Percentiles rank a stretch among this genome's conserved stretches.
phyloP scores from a whole-genome alignment of 2,113 vertebrate species.

The Terrapene triunguis region DNA sequence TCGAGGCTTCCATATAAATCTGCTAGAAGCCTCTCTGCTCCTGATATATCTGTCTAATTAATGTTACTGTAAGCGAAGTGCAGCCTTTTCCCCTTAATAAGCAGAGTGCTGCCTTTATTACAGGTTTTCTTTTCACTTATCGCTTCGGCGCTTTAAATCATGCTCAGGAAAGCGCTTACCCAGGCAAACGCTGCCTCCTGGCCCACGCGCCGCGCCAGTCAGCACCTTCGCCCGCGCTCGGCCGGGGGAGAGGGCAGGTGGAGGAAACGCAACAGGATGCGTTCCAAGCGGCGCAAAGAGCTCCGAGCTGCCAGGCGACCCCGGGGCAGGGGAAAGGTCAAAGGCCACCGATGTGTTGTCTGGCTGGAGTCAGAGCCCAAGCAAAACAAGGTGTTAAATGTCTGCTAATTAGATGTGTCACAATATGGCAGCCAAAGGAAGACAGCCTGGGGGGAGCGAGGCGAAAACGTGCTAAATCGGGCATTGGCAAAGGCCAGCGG shows the following conservation, averaged over 20 bases:
- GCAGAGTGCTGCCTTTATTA: constrained; percentile 88
- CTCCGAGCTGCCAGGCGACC: constrained; percentile 46
- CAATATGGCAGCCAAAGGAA: constrained; percentile 54
- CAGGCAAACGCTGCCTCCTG: constrained; percentile 70
- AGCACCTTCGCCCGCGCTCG: constrained; percentile 21
- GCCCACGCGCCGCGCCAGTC: constrained; percentile 44
- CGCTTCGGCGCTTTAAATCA: constrained; percentile 83
- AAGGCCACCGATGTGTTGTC: constrained; percentile 77
- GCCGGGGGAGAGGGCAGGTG: not conserved
- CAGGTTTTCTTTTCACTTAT: constrained; percentile 71
- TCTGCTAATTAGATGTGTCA: constrained; percentile 77
- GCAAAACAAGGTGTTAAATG: constrained; percentile 81
- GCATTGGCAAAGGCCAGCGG: not conserved
- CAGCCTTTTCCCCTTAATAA: constrained; percentile 87
- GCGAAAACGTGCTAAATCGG: constrained; percentile 23
- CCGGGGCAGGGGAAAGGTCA: constrained; percentile 59
- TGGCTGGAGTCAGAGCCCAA: constrained; percentile 68
- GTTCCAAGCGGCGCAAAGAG: constrained; percentile 56
- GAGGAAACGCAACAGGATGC: constrained; percentile 29
- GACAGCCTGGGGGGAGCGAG: not conserved
- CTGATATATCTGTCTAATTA: constrained; percentile 86
- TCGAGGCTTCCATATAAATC: constrained; percentile 53
- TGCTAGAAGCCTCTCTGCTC: constrained; percentile 67
- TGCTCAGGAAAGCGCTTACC: constrained; percentile 81
- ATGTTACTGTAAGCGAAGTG: constrained; percentile 84